Conservation (phyloP, 2,797 vertebrate species). For the Pangasius mekongensis region DNA sequence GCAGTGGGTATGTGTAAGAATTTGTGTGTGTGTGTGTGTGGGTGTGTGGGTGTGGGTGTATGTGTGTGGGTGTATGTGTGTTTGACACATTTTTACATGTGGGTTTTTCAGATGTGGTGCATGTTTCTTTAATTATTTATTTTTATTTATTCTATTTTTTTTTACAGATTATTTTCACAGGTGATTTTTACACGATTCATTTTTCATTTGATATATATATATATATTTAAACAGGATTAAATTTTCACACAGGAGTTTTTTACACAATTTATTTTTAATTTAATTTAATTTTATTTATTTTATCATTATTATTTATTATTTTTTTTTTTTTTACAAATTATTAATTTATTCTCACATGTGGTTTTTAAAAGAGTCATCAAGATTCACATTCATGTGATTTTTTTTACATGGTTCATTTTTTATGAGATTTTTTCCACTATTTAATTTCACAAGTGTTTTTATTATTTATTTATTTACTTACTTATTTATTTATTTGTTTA, state of each 20-base stretch:
- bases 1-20: constrained; percentile 67
- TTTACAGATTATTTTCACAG: neutral
- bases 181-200: neutral
- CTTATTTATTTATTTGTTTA: neutral
- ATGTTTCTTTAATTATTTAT: neutral
- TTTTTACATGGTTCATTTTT: neutral
- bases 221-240: neutral
- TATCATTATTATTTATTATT: too few relatives aligned
- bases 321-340: neutral
- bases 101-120: neutral
- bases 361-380: neutral
- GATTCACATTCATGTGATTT: neutral
- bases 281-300: neutral
- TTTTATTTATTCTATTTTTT: neutral
- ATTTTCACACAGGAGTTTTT: neutral
- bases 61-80: neutral
- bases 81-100: neutral
- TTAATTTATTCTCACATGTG: neutral
- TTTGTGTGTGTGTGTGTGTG: neutral
- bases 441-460: neutral
- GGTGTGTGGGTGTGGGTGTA: neutral
- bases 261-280: neutral
- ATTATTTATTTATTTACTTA: neutral
- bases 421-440: neutral
- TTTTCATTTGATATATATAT: neutral